phyloP scores from a whole-genome alignment of 2,888 invertebrate genomes.

The Cheilosia vernalis region DNA sequence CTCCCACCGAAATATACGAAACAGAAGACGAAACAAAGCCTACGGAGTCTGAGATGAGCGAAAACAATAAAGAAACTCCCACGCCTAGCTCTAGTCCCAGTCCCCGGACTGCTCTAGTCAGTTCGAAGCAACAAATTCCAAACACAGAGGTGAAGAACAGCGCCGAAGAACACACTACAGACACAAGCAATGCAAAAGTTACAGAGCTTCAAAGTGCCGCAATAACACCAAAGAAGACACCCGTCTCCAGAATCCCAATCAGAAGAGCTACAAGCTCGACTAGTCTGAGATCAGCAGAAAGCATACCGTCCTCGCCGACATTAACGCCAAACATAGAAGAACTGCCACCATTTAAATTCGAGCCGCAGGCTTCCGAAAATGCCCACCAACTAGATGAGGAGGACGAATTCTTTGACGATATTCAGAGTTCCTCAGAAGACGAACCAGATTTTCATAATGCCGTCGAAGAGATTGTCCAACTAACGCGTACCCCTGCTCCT shows the following conservation, averaged over 20 bases:
- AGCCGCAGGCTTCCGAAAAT: not conserved
- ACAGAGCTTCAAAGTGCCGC: not conserved
- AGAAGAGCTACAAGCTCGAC: constrained; percentile 76
- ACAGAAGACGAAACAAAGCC: too few relatives aligned
- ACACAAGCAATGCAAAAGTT: not conserved
- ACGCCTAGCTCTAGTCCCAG: too few relatives aligned
- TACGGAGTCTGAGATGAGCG: too few relatives aligned
- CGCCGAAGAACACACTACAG: too few relatives aligned
- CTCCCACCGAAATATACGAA: too few relatives aligned
- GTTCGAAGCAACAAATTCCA: too few relatives aligned
- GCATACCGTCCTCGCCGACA: constrained; percentile 7
- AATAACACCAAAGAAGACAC: constrained; percentile 22
- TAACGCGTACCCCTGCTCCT: not conserved
- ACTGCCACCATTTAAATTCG: not conserved
- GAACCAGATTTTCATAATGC: constrained; percentile 67
- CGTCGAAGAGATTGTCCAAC: constrained; percentile 37
- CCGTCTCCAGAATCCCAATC: constrained; percentile 80
- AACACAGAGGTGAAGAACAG: too few relatives aligned
- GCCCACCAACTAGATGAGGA: constrained; percentile 74
- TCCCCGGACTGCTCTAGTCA: too few relatives aligned
- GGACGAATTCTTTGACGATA: constrained; percentile 79
- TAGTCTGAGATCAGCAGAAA: constrained; percentile 76
- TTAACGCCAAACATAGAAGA: constrained; percentile 13
- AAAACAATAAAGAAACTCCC: too few relatives aligned
- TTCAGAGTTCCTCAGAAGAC: constrained; percentile 78